Conservation (phyloP, 2,888 invertebrate species). For the Euplexia lucipara region DNA sequence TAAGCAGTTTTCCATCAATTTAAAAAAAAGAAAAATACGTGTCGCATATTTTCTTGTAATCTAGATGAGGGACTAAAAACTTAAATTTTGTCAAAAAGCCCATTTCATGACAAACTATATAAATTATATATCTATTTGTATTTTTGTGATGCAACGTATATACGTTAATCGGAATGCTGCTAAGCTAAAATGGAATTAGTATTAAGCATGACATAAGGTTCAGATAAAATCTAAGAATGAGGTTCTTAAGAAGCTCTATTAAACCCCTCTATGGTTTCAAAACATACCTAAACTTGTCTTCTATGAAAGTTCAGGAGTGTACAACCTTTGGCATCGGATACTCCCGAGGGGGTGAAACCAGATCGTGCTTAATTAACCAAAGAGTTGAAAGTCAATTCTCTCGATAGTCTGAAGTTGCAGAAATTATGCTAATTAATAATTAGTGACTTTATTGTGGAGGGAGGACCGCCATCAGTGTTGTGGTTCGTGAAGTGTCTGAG, state of each 20-base stretch:
- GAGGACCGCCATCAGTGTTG: background rate
- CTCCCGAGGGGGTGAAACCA: slow-evolving; percentile 39
- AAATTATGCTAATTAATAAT: slow-evolving; percentile 59
- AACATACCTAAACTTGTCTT: slow-evolving; percentile 24
- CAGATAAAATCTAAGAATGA: background rate
- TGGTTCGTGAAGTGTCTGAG: slow-evolving; percentile 13
- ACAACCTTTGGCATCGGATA: slow-evolving; percentile 31
- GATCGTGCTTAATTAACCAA: slow-evolving; percentile 46
- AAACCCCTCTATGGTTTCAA: slow-evolving; percentile 24
- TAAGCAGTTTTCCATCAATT: too few relatives aligned
- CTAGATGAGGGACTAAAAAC: too few relatives aligned
- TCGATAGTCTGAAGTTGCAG: slow-evolving; percentile 39
- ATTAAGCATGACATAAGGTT: too few relatives aligned
- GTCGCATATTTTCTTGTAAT: too few relatives aligned
- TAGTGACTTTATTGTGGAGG: slow-evolving; percentile 49
- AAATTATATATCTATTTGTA: too few relatives aligned
- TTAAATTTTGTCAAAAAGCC: too few relatives aligned
- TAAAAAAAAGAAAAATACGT: too few relatives aligned
- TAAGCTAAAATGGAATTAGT: too few relatives aligned
- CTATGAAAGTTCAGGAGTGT: slow-evolving; percentile 17
- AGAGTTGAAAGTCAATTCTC: slow-evolving; percentile 55
- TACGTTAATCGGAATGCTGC: too few relatives aligned
- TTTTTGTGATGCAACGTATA: background rate
- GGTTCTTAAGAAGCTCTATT: background rate
- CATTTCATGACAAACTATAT: too few relatives aligned